Percentiles rank a stretch among this genome's conserved stretches.
Conservation (phyloP, 1,140 invertebrate genomes). For the Pachypeltis micranthus region DNA sequence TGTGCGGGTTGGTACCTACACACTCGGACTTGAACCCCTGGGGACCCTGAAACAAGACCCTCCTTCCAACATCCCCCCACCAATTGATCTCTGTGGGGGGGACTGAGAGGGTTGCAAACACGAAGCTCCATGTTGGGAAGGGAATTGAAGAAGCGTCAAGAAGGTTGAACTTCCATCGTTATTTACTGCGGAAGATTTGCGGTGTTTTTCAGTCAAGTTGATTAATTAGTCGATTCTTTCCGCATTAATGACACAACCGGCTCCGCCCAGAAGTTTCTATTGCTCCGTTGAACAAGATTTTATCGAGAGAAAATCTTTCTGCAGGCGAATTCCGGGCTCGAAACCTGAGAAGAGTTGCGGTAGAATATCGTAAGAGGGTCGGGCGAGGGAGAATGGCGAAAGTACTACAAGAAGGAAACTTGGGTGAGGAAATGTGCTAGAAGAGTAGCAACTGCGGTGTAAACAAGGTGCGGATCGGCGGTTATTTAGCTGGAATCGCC, state of each 20-base stretch:
- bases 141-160: too few species aligned
- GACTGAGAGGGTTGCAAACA: too few species aligned
- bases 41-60: too few species aligned
- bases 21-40: too few species aligned
- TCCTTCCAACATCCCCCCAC: too few species aligned
- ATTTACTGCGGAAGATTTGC: too few species aligned
- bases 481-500: slow-evolving; percentile 7
- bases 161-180: too few species aligned
- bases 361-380: too few species aligned
- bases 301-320: not conserved
- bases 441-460: slow-evolving; percentile 7
- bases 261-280: slow-evolving; percentile 1
- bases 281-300: not conserved
- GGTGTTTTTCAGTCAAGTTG: too few species aligned
- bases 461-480: slow-evolving; percentile 7
- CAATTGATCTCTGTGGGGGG: too few species aligned
- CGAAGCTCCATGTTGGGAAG: too few species aligned
- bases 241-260: not conserved
- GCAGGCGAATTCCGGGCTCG: not conserved
- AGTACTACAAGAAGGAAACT: slow-evolving; percentile 1
- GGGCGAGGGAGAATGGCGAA: not conserved
- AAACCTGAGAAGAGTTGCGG: not conserved
- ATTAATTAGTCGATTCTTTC: slow-evolving; percentile 1
- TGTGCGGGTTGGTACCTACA: too few species aligned
- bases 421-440: not conserved